These are phyloP conservation scores for Scyliorhinus canicula DNA, from an alignment of 2,797 vertebrate species.

Conservation along the genomic window DNA sequence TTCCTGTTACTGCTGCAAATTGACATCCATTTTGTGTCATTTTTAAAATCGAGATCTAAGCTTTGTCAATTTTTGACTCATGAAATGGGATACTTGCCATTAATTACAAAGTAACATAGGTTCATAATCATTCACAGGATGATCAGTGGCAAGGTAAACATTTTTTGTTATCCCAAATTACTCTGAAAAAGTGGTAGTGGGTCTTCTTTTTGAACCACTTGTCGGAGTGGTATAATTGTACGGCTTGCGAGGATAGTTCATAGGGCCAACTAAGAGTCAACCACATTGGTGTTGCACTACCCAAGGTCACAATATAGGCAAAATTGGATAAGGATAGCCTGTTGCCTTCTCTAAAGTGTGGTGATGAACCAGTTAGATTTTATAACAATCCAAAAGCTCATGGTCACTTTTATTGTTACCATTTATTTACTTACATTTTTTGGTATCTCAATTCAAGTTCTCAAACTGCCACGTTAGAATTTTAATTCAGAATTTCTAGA, in stretches of 20 bases:
- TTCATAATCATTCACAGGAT: neutral
- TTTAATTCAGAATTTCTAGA: neutral
- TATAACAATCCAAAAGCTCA: neutral
- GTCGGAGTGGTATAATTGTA: neutral
- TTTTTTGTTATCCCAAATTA: neutral
- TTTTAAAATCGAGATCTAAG: neutral
- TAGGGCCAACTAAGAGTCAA: neutral
- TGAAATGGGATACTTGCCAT: neutral
- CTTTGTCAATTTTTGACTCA: neutral
- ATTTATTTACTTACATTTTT: neutral
- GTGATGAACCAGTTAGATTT: neutral
- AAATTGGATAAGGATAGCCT: neutral
- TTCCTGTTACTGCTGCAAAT: neutral
- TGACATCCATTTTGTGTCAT: neutral
- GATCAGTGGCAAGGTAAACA: neutral
- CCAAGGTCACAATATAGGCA: neutral
- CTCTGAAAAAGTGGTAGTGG: neutral
- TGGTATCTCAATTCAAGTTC: neutral
- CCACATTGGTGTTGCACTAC: neutral
- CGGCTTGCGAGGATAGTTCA: neutral
- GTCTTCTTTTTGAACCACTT: neutral
- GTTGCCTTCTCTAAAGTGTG: neutral
- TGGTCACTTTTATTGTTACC: neutral
- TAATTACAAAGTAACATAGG: neutral
- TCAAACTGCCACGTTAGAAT: neutral